Evolutionary conservation across 2,888 invertebrate genomes (phyloP), one percentile per base, ranked within the genome.

Genomic region (Bedellia somnulentella): DNA sequence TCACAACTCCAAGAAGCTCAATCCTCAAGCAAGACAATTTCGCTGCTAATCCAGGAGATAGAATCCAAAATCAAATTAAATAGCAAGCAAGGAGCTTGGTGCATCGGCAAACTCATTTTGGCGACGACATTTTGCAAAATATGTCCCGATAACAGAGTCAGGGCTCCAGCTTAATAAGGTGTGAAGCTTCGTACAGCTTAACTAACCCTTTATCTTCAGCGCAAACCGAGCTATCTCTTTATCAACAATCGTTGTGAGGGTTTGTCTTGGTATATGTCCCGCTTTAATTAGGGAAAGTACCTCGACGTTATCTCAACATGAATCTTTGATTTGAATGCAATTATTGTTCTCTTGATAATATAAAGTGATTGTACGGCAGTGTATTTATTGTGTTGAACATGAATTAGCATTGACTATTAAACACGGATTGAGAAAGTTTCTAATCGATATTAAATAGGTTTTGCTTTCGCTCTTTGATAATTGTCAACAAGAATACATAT

Each of bases 301-400:
- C 49, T 58, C 42, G 48, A 45, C 47, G 71, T 70, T 73, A 70
- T 46, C 47, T 13, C 3, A 38, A 48, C 46, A 47, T 45, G 50
- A 55, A 70, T 73, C 73, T 70, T 63, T 64, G 73, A 70, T 70
- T 70, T 68, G 59, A 68, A 71, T 70, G 67, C 70, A 70, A 64
- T 71, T 71, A 67, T 71, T 68, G 67, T 67, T 57, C 59, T 52
- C 50, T 46, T 57, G 64, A 70, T 68, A 67, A 63, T 62, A 48
- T 50, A 52, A 41, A 44, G 46, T 41, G 47, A 36, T 38, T 38
- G 37, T 35, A 38, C 33, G 30, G 35, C 27, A 6, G 29, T 12
- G 29, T 29, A 12, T 34, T 33, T 37, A 38, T n/a, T n/a, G n/a
- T n/a, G n/a, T n/a, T n/a, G n/a, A n/a, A n/a, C n/a, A n/a, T n/a